Percentiles rank a stretch among this genome's conserved stretches.
Conservation (phyloP, 2,113 vertebrate genomes). For the Thalassarche chlororhynchos region DNA sequence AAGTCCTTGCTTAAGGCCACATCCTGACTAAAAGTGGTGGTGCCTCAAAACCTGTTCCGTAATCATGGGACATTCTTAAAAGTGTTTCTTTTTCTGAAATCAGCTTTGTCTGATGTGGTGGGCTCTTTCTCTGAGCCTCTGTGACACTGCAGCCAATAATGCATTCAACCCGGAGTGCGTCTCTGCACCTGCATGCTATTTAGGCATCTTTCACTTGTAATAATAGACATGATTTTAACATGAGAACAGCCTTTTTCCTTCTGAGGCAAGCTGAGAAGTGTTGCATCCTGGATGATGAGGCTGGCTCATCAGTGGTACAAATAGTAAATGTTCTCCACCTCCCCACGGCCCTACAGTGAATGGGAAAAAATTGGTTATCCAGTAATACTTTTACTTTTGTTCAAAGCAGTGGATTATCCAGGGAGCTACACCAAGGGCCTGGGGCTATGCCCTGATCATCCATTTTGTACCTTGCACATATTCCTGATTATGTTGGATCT, state of each 20-base stretch:
- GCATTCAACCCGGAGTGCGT: not conserved
- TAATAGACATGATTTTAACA: not conserved
- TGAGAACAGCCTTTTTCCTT: not conserved
- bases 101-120: not conserved
- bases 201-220: not conserved
- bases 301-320: not conserved
- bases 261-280: not conserved
- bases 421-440: not conserved
- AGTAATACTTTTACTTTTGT: not conserved
- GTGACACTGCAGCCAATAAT: not conserved
- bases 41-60: not conserved
- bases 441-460: not conserved
- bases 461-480: not conserved
- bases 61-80: not conserved
- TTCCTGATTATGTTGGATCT: not conserved
- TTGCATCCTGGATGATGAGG: not conserved
- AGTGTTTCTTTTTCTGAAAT: not conserved
- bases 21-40: not conserved
- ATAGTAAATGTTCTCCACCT: not conserved
- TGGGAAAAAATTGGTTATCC: not conserved
- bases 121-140: not conserved
- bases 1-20: not conserved
- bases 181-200: not conserved
- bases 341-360: not conserved
- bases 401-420: not conserved